phyloP scores from a whole-genome alignment of 2,797 vertebrate genomes.

The Chaenodraco wilsoni region DNA sequence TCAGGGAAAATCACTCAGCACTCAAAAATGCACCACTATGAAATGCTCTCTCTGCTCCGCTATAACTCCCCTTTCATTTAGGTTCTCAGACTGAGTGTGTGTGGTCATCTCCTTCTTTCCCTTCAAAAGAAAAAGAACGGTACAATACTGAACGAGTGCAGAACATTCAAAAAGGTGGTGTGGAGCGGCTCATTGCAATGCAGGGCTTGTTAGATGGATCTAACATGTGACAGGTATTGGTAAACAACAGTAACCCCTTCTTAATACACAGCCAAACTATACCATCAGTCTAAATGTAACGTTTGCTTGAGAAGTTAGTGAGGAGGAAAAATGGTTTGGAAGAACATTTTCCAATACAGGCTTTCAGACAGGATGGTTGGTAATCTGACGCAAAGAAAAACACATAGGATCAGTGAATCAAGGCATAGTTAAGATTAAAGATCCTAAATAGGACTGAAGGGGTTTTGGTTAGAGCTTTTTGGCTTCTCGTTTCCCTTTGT shows the following conservation, averaged over 20 bases:
- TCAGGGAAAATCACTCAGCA: conserved; percentile 32
- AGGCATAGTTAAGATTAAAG: background rate
- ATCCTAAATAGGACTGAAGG: background rate
- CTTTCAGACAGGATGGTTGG: background rate
- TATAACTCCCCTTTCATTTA: conserved; percentile 34
- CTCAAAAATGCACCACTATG: conserved; percentile 30
- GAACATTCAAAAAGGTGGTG: conserved; percentile 16
- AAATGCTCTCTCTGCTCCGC: conserved; percentile 21
- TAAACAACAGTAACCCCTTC: background rate
- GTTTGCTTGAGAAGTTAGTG: conserved; percentile 16
- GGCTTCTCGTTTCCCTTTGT: background rate
- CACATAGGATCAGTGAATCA: background rate
- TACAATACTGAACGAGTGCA: conserved; percentile 20
- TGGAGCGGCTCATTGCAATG: conserved; percentile 14
- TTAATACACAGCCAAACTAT: conserved; percentile 15
- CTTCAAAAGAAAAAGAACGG: conserved; percentile 9
- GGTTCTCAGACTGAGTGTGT: conserved; percentile 25
- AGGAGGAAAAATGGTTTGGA: background rate
- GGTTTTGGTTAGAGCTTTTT: background rate
- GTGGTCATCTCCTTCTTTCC: background rate
- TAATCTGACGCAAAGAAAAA: conserved; percentile 1
- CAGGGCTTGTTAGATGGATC: background rate
- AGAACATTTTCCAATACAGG: background rate
- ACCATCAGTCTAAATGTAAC: background rate
- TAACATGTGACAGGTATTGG: conserved; percentile 1